Percentiles rank a stretch among this genome's conserved stretches.
Evolutionary conservation across 2,113 vertebrate species (phyloP).

Genomic region (Herpailurus yagouaroundi): DNA sequence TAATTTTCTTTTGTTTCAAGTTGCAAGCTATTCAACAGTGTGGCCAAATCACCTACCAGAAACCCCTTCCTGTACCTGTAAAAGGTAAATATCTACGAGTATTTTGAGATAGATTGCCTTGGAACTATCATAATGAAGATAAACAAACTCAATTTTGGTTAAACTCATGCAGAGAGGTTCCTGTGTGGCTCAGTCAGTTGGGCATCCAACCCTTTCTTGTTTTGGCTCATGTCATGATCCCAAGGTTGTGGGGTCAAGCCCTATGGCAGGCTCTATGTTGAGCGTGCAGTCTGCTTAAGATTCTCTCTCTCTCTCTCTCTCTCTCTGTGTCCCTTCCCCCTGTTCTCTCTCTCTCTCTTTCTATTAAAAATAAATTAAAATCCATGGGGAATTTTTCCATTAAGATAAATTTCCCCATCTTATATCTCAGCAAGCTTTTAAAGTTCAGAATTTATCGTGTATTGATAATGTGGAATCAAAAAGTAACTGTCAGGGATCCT

Average conservation of each 20-base stretch:
- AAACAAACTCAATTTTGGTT: neutral
- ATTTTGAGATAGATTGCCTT: neutral
- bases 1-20: neutral
- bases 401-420: neutral
- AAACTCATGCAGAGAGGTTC: too few relatives aligned
- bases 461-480: neutral
- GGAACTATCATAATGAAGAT: neutral
- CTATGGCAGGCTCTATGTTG: too few relatives aligned
- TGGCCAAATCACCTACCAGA: neutral
- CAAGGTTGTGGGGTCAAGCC: too few relatives aligned
- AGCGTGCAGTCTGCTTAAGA: too few relatives aligned
- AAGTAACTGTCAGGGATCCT: neutral
- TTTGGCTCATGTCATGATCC: too few relatives aligned
- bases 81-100: neutral
- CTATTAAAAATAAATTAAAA: too few relatives aligned
- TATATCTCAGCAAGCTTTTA: neutral
- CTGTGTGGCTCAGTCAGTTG: too few relatives aligned
- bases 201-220: too few relatives aligned
- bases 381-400: neutral
- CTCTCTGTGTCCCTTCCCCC: too few relatives aligned
- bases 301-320: too few relatives aligned
- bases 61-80: neutral
- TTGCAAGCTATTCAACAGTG: neutral
- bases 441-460: neutral
- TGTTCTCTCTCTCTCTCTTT: too few relatives aligned